These are phyloP conservation scores for Todiramphus saurophagus DNA, from an alignment of 2,113 vertebrate species.

Conservation along the genomic window DNA sequence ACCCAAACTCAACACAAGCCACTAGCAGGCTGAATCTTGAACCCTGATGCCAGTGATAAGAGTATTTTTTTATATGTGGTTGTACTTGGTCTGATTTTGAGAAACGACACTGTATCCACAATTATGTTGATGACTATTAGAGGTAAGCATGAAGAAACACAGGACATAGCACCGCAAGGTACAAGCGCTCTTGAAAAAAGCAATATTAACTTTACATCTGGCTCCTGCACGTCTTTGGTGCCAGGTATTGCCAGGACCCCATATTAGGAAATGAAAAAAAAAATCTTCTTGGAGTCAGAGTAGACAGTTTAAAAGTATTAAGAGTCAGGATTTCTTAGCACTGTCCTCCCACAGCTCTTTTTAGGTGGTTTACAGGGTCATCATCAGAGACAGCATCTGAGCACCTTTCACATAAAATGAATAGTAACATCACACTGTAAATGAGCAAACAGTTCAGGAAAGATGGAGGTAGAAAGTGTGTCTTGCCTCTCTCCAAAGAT, in stretches of 20 bases:
- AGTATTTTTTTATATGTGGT: background rate
- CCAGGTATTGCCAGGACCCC: background rate
- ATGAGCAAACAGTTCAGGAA: background rate
- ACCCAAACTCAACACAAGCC: rapidly evolving
- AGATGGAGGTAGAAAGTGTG: background rate
- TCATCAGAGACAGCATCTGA: background rate
- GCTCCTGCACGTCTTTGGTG: background rate
- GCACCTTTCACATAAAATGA: background rate
- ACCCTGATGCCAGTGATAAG: background rate
- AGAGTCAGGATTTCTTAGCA: background rate
- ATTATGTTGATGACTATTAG: background rate
- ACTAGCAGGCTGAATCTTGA: background rate
- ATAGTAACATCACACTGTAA: background rate
- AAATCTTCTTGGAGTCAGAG: background rate
- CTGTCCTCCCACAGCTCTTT: background rate
- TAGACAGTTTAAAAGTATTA: background rate
- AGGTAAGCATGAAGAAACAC: background rate
- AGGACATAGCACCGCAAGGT: background rate
- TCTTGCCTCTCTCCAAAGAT: background rate
- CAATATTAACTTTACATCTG: background rate
- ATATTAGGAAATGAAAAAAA: background rate
- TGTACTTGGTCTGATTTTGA: background rate
- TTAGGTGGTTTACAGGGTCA: background rate
- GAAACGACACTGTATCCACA: background rate
- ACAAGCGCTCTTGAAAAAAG: background rate